Base-by-base conservation (phyloP, 2,888 invertebrate species). In the Drosophila hawaiiensis region DNA sequence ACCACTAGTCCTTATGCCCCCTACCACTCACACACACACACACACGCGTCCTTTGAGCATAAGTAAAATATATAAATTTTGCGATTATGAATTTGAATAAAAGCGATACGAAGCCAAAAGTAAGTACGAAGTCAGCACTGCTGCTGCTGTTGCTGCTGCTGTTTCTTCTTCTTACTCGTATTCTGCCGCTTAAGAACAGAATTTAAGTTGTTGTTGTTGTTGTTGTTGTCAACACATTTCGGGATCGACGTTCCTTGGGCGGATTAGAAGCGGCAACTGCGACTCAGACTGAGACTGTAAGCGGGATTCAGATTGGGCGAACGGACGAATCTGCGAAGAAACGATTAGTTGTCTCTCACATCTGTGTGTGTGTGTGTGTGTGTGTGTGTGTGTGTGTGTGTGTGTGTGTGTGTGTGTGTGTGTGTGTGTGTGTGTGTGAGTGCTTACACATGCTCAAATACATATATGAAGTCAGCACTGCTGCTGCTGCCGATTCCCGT, bases 1-100 rank as follows among this genome's bases (percentile, higher is more conserved):
- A 74, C 76, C 89, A 84, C 90, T 85, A 80, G 80, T 77, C 73
- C 66, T 61, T 55, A 37, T 37, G 19, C 50, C 33, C 71, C 58
- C 50, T 35, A 49, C 33, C 55, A 35, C 52, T 58, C 39, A 61
- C 47, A 74, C 77, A 76, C 84, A 37, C 62, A 49, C 35, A 43
- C 25, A 71, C 61, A 78, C 75, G 76, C 79, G 84, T 68, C 79
- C 79, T 82, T 79, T 82, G 77, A 84, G 78, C 82, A 91, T 81
- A 85, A 91, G 90, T 82, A 90, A 82, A 83, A 91, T 90, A 91
- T 91, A 91, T 88, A 90, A 91, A 84, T 87, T 91, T 90, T 91
- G 89, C 89, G 90, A 92, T 91, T 91, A 91, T 92, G 91, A 91
- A 92, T 91, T 91, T 91, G 92, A 91, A 92, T 91, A 91, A 88